A percentile compares a stretch with the other conserved stretches of the same genome.
These are phyloP conservation scores for Stichopus horrens DNA, from an alignment of 53 echinoderm and acorn worm genomes.

Conservation along the genomic window DNA sequence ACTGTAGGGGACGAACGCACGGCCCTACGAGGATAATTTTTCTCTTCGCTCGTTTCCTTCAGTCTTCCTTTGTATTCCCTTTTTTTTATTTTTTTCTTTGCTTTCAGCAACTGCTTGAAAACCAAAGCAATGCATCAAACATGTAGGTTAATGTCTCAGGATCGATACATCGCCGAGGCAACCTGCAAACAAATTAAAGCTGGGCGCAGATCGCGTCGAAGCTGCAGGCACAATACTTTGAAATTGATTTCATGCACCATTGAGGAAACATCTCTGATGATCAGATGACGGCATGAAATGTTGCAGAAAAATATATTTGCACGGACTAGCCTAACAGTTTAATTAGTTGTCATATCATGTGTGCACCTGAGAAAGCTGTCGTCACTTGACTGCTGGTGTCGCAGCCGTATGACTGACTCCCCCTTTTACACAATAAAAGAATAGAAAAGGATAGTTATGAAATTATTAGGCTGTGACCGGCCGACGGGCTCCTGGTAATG, in stretches of 20 bases:
- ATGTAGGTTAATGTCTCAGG: slow-evolving; percentile 40
- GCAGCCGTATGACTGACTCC: background rate
- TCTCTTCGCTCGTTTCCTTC: background rate
- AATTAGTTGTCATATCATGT: slow-evolving; percentile 40
- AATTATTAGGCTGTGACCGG: no score
- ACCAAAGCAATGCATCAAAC: slow-evolving; percentile 44
- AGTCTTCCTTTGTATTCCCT: background rate
- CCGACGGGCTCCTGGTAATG: no score
- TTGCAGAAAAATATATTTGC: slow-evolving; percentile 31
- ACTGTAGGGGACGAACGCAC: slow-evolving; percentile 31
- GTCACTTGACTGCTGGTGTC: background rate
- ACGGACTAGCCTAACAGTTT: slow-evolving; percentile 27
- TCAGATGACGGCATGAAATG: slow-evolving; percentile 22
- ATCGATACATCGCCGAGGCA: slow-evolving; percentile 36
- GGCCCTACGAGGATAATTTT: slow-evolving; percentile 5
- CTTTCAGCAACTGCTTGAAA: slow-evolving; percentile 39
- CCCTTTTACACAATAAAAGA: no score
- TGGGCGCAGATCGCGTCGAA: background rate
- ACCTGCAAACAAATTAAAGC: slow-evolving; percentile 40
- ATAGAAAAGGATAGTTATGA: no score
- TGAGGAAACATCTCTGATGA: slow-evolving; percentile 26
- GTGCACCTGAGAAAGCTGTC: background rate
- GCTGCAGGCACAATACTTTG: slow-evolving; percentile 10
- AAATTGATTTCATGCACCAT: slow-evolving; percentile 45
- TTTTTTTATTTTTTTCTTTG: slow-evolving; percentile 10